Evolutionary conservation across 1,140 invertebrate genomes (phyloP).

Genomic region (Popillia japonica): DNA sequence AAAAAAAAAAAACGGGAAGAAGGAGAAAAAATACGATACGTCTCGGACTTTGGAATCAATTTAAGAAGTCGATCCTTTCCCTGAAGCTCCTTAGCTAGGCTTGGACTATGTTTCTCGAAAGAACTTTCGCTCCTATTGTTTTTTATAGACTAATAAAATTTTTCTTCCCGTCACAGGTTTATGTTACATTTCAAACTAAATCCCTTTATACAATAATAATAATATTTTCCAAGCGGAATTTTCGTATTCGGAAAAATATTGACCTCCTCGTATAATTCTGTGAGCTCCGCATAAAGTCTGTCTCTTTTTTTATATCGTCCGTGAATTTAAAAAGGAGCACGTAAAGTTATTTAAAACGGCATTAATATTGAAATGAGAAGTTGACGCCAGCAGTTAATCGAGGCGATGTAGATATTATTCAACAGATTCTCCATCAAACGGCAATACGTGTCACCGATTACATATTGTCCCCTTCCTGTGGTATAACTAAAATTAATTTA

Average conservation of each 20-base stretch:
- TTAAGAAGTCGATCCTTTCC: conserved; percentile 1
- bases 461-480: background rate
- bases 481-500: conserved; percentile 3
- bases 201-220: background rate
- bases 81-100: background rate
- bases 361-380: background rate
- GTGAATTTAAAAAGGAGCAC: too few species aligned
- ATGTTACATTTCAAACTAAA: background rate
- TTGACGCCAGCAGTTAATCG: too few species aligned
- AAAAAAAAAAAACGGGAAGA: too few species aligned
- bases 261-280: background rate
- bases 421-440: background rate
- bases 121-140: background rate
- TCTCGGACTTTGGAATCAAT: background rate
- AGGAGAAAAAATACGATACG: background rate
- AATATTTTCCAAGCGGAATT: background rate
- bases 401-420: background rate
- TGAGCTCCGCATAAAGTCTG: background rate
- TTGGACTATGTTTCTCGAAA: background rate
- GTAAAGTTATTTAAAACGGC: background rate
- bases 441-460: conserved; percentile 1
- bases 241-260: background rate
- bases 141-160: conserved; percentile 8
- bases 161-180: conserved; percentile 1
- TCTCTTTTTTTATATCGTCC: too few species aligned